Evolutionary conservation across 1,140 invertebrate species (phyloP).

Genomic region (Conus betulinus): DNA sequence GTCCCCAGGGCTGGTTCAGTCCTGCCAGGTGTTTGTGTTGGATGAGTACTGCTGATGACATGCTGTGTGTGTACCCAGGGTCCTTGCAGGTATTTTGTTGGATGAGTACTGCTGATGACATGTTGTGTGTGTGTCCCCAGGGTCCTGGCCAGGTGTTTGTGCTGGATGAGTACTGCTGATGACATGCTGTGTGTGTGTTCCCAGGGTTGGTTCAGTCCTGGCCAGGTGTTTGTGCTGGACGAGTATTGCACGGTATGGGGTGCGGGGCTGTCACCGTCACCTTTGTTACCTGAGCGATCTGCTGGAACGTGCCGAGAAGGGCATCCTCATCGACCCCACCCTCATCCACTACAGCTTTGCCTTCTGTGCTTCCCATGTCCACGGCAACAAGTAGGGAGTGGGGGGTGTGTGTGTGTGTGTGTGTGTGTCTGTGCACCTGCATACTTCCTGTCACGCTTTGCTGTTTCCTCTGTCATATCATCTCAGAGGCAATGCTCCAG

Average conservation of each 20-base stretch:
- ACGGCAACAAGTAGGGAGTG: slow-evolving; percentile 92
- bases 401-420: too few relatives aligned
- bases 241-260: slow-evolving; percentile 99
- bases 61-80: slow-evolving; percentile 81
- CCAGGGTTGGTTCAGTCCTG: slow-evolving; percentile 99
- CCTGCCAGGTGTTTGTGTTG: slow-evolving; percentile 92
- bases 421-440: too few relatives aligned
- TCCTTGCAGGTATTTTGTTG: slow-evolving; percentile 95
- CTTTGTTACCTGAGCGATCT: slow-evolving; percentile 96
- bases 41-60: slow-evolving; percentile 89
- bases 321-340: slow-evolving; percentile 97
- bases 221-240: slow-evolving; percentile 98
- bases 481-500: too few relatives aligned
- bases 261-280: slow-evolving; percentile 96
- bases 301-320: slow-evolving; percentile 95
- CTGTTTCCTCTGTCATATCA: too few relatives aligned
- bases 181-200: neutral
- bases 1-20: slow-evolving; percentile 95
- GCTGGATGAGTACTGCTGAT: slow-evolving; percentile 92
- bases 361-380: slow-evolving; percentile 98
- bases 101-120: slow-evolving; percentile 89
- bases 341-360: slow-evolving; percentile 99
- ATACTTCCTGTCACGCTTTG: too few relatives aligned
- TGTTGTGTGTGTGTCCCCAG: slow-evolving; percentile 75
- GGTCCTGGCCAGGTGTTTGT: slow-evolving; percentile 97